A percentile compares a stretch with the other conserved stretches of the same genome.
Evolutionary conservation across 2,113 vertebrate genomes (phyloP).

Genomic region (Grus americana): DNA sequence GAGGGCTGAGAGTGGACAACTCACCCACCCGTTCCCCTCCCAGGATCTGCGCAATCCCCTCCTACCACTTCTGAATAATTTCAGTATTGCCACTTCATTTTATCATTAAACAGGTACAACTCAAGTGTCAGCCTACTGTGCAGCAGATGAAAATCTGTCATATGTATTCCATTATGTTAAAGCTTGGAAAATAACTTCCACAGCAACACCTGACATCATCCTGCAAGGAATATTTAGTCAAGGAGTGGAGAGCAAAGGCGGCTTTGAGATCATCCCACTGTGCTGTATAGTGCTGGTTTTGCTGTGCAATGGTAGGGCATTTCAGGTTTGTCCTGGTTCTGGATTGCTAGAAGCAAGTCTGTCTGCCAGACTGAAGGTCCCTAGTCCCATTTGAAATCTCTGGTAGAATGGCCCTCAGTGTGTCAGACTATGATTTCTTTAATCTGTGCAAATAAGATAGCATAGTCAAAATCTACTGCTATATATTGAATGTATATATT

Average conservation of each 20-base stretch:
- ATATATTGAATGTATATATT: neutral
- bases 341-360: neutral
- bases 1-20: neutral
- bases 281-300: neutral
- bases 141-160: neutral
- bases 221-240: neutral
- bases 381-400: neutral
- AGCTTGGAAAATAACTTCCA: neutral
- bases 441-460: neutral
- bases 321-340: neutral
- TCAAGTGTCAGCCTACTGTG: neutral
- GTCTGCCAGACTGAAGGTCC: neutral
- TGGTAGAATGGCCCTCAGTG: neutral
- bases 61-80: neutral
- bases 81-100: neutral
- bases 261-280: neutral
- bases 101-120: neutral
- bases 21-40: neutral
- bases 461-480: neutral
- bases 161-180: neutral
- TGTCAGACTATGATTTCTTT: neutral
- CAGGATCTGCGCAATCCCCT: neutral
- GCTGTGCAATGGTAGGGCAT: accelerated
- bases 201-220: neutral
- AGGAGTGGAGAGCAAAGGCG: neutral